Evolutionary conservation across 2,888 invertebrate genomes (phyloP), one percentile per base, ranked within the genome.

Genomic region (Acanthosepion esculentum): DNA sequence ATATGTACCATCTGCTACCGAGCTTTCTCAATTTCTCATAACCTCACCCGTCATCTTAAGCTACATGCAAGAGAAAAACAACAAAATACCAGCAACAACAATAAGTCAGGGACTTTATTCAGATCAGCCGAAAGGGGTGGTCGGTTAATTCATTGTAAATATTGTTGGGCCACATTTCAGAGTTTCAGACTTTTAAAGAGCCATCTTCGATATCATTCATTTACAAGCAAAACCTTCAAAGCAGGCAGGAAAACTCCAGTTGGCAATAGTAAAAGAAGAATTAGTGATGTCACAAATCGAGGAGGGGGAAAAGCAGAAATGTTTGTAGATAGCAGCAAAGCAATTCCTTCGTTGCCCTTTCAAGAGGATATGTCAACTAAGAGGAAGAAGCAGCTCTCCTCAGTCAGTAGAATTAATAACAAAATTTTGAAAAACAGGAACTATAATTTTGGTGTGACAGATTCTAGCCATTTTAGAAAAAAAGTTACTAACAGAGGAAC

Each of bases 141-240:
- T 78, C 78, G 12, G n/a, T 78, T n/a, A 29, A 78, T 78, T 78
- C 78, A n/a, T n/a, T 78, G 78, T n/a, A 78, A n/a, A 78, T 78
- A 78, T 78, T 78, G 78, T 78, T 78, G n/a, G 1, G 78, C 78
- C 3, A n/a, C 78, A n/a, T 78, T 78, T 78, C 29, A n/a, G 12
- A n/a, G 78, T 78, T n/a, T 78, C 3, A 78, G 78, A 78, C 12
- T 78, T n/a, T 78, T 78, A 12, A 78, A 78, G n/a, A n/a, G n/a
- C 78, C 78, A 78, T 78, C 78, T 78, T 78, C 78, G 78, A 12
- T 78, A 78, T 78, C 78, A 78, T 78, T 78, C 78, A n/a, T n/a
- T 78, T 78, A n/a, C 78, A 78, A 78, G 78, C 10, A 29, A 78
- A n/a, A n/a, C n/a, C 15, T 78, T 78, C 1, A 78, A 78, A 78